Evolutionary conservation across 2,888 invertebrate species (phyloP), one percentile per base, ranked within the genome.

Genomic region (Caenorhabditis sp.): DNA sequence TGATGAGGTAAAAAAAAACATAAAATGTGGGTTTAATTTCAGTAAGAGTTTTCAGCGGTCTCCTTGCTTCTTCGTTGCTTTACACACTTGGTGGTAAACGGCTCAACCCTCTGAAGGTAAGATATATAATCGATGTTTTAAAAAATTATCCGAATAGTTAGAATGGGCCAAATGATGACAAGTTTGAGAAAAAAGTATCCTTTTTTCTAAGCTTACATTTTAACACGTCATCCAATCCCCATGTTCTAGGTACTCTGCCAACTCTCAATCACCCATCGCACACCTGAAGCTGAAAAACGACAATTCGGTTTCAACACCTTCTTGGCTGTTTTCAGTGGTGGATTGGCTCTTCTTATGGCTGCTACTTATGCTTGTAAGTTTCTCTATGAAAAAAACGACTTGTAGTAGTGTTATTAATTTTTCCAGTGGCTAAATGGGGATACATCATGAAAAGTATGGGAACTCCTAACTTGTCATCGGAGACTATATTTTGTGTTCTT

Each of bases 351-450:
- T 12, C 54, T 26, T 14, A 74, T 74, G 74, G 69, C 70, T 62
- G 57, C 59, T 10, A 67, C 70, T 50, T 74, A 74, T 27, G 74
- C 74, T 8, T 52, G 74, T 70, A 20, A 63, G 73, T 62, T 50
- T n/a, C 20, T 23, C 14, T 20, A 3, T n/a, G 36, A 0, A 31
- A 26, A 21, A 20, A 23, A 56, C n/a, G n/a, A n/a, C n/a, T n/a
- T n/a, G n/a, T n/a, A n/a, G n/a, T n/a, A n/a, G n/a, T n/a, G n/a
- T n/a, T n/a, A 14, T 38, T 57, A 52, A 14, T 49, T 17, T 56
- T 66, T 67, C 17, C 10, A 72, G 67, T 74, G 58, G 59, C 70
- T 8, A 74, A 74, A 61, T 70, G 63, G 64, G 74, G 74, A n/a
- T 70, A 70, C 61, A 69, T 74, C 17, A 31, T 70, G 36, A 65